phyloP scores from a whole-genome alignment of 2,888 invertebrate genomes.

The Cheilosia vulpina region DNA sequence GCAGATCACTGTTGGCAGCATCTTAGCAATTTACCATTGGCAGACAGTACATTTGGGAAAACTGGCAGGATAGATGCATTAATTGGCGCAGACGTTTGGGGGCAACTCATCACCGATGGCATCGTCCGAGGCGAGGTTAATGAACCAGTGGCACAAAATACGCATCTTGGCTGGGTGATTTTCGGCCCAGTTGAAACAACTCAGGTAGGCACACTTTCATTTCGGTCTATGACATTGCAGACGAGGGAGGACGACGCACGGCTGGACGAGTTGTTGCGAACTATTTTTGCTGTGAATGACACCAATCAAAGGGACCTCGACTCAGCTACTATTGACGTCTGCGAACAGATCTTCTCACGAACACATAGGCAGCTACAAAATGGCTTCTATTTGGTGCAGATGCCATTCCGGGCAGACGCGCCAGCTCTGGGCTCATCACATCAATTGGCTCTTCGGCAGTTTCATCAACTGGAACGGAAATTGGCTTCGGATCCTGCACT shows the following conservation, averaged over 20 bases:
- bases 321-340: slow-evolving; percentile 8
- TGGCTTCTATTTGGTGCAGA: slow-evolving; percentile 19
- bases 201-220: neutral
- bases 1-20: no score
- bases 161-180: slow-evolving; percentile 30
- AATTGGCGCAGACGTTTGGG: neutral
- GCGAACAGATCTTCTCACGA: slow-evolving; percentile 18
- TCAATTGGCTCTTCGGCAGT: slow-evolving; percentile 10
- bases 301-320: neutral
- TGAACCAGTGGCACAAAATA: slow-evolving; percentile 22
- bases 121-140: neutral
- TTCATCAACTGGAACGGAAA: neutral
- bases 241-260: neutral
- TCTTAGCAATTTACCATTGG: no score
- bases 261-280: no score
- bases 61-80: slow-evolving; percentile 46
- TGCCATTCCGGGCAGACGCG: slow-evolving; percentile 13
- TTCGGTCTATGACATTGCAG: neutral
- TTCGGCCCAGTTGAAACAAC: slow-evolving; percentile 24
- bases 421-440: slow-evolving; percentile 26
- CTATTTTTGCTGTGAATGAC: neutral
- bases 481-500: slow-evolving; percentile 3
- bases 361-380: slow-evolving; percentile 4
- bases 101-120: no score
- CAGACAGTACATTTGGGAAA: slow-evolving; percentile 64